Base-by-base conservation (phyloP, 2,797 vertebrate genomes). In the Syngnathus rostellatus region DNA sequence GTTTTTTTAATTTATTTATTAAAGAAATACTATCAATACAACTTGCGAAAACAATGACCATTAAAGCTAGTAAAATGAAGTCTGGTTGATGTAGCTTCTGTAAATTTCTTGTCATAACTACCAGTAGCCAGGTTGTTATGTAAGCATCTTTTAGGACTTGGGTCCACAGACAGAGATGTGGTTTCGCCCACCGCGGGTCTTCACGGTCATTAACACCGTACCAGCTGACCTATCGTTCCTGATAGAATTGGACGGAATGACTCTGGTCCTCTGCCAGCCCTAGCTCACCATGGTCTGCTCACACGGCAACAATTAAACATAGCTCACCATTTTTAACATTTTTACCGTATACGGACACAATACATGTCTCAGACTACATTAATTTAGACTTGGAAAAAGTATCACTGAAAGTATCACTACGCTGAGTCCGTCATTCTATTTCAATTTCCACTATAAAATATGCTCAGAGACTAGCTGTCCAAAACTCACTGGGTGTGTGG, bases 221-320 rank as follows among this genome's bases (percentile, higher is more conserved):
- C 65, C 58, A 66, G 66, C 67, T 81, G 80, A 79, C 77, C 78
- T 66, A 72, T 71, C 67, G 75, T 78, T 71, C 65, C 1, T 12
- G 70, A 66, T 62, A 60, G 72, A 66, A 77, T 78, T 62, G 70
- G 60, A 72, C 59, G 70, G 60, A 72, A 71, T 71, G 70, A 69
- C 48, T 73, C 64, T 78, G 75, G 74, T 71, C 58, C 70, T 64
- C 69, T 76, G 75, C 76, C 81, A 81, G 62, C 59, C 5, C 48
- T 51, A 54, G 68, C 68, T 75, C 69, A 61, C 57, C 69, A 61
- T 41, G 68, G 66, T 68, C 54, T 58, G 63, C 68, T 78, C 70
- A 79, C 53, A n/a, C 69, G 71, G 68, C 70, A 70, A 62, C 65
- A 54, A 50, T 74, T 79, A 64, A 77, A 50, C 65, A 61, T 31